Conservation (phyloP, 1,140 invertebrate species). For the Atta texana region DNA sequence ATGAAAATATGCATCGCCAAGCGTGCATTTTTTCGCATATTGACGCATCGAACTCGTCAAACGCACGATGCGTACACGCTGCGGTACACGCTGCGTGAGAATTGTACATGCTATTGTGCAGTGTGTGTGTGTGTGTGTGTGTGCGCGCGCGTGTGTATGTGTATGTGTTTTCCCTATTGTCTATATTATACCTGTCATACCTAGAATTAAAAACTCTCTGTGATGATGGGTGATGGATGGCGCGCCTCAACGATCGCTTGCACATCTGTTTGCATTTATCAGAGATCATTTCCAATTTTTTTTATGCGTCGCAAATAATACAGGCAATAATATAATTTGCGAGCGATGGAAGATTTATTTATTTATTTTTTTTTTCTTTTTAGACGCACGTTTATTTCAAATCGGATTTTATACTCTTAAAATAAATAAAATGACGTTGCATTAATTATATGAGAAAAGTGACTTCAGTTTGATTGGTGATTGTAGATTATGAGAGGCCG, state of each 20-base stretch:
- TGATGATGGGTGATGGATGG: too few species aligned
- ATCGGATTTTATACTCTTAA: neutral
- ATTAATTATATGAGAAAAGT: too few species aligned
- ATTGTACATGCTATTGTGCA: neutral
- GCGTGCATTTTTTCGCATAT: conserved; percentile 12
- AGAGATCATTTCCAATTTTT: neutral
- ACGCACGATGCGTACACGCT: neutral
- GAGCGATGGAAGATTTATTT: neutral
- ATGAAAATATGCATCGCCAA: neutral
- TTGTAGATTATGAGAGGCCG: too few species aligned
- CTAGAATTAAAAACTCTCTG: conserved; percentile 27
- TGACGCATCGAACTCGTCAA: neutral
- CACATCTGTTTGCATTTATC: neutral
- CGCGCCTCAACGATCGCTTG: neutral
- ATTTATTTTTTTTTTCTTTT: too few species aligned
- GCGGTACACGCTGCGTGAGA: neutral
- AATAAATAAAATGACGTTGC: neutral
- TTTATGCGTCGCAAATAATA: neutral
- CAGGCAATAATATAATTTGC: neutral
- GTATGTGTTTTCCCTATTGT: neutral
- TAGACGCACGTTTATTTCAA: neutral
- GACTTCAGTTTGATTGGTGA: too few species aligned
- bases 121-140: neutral
- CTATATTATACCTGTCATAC: neutral
- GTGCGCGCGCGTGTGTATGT: neutral